Base-by-base conservation (phyloP, 2,113 vertebrate genomes). In the Thamnaconus septentrionalis region DNA sequence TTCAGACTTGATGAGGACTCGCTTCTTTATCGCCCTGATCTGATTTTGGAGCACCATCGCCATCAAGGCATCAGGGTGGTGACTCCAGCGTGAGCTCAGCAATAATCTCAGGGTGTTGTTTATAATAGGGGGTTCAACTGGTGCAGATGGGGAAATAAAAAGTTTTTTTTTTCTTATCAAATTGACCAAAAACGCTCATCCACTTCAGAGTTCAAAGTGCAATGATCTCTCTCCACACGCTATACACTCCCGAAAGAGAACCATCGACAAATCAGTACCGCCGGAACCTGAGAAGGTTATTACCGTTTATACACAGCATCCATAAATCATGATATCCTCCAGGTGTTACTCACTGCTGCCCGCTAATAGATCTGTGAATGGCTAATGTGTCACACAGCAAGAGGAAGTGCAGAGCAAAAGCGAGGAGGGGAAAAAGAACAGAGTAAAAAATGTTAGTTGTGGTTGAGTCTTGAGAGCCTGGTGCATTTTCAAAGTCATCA, bases 21-120 rank as follows among this genome's bases (percentile, higher is more conserved):
- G 87, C 93, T 92, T 92, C 60, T 94, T 95, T 93, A 89, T 91
- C 91, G 85, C 85, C 88, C 92, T 93, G 91, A 97, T 95, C 91
- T 92, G 90, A 93, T 91, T 93, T 93, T 94, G 86, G 93, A 91
- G 93, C 93, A 92, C 87, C 87, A 92, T 93, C 93, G 93, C 91
- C 87, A 85, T 89, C 91, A 67, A 94, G 93, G 95, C 93, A 90
- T 3, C 18, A 2, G 18, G 18, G 18, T 31, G 18, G 18, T 31
- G 18, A 31, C 18, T 31, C 18, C 18, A 31, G 18, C 18, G 18
- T 31, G 18, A 31, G 18, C 18, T 31, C 18, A 31, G 18, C 18
- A 31, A 31, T 31, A 31, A 31, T 31, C 18, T 2, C 18, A 31
- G 18, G 18, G 18, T 31, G 18, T 31, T 31, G 18, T 31, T 31